Percentiles rank a stretch among this genome's conserved stretches.
These are phyloP conservation scores for Danionella dracula DNA, from an alignment of 2,797 vertebrate species.

Conservation along the genomic window DNA sequence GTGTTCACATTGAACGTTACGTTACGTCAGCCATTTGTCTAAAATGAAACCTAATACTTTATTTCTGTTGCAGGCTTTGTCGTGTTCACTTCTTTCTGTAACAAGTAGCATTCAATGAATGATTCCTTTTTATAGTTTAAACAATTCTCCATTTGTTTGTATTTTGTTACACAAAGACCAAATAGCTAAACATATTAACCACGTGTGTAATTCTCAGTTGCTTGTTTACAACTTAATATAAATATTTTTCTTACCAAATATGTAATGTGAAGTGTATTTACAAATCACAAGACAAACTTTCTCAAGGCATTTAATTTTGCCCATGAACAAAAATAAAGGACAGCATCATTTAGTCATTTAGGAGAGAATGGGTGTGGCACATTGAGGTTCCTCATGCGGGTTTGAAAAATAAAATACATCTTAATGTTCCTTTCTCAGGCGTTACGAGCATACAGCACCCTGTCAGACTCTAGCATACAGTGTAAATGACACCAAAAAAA, in stretches of 20 bases:
- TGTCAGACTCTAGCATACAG: background rate
- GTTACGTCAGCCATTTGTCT: too few relatives aligned
- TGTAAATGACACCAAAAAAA: constrained; percentile 8
- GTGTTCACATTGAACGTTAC: too few relatives aligned
- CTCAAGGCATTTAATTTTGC: constrained; percentile 48
- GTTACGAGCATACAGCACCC: constrained; percentile 9
- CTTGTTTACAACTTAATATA: too few relatives aligned
- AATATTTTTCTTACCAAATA: constrained; percentile 60
- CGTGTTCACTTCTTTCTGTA: too few relatives aligned
- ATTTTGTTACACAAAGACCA: too few relatives aligned
- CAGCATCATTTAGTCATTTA: constrained; percentile 42
- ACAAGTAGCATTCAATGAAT: too few relatives aligned
- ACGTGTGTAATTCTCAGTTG: too few relatives aligned
- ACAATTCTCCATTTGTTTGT: too few relatives aligned
- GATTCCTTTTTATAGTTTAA: too few relatives aligned
- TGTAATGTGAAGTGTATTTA: constrained; percentile 77
- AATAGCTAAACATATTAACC: too few relatives aligned
- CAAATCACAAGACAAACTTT: constrained; percentile 67
- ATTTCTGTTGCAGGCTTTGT: too few relatives aligned
- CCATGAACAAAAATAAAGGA: constrained; percentile 34
- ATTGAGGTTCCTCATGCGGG: constrained; percentile 74
- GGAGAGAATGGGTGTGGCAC: constrained; percentile 62
- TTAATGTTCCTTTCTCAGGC: constrained; percentile 43
- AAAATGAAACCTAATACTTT: too few relatives aligned
- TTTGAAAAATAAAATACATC: constrained; percentile 61